Conservation (phyloP, 2,888 invertebrate genomes). For the Spilarctia lutea region DNA sequence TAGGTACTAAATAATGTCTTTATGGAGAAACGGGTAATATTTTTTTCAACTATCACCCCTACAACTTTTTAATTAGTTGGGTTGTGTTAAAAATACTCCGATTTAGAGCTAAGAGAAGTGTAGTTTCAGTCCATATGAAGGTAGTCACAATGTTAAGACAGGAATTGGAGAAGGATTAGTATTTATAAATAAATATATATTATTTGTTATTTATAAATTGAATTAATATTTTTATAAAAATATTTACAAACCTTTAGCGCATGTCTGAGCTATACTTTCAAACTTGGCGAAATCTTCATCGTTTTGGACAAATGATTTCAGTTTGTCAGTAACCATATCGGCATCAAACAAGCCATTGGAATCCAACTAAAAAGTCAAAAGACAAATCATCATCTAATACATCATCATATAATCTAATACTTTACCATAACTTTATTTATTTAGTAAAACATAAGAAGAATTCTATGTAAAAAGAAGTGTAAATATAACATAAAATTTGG, state of each 20-base stretch:
- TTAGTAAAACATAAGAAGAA: too few relatives aligned
- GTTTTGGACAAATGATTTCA: conserved; percentile 31
- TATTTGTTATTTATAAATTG: not conserved
- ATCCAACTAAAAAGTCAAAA: conserved; percentile 39
- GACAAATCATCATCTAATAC: not conserved
- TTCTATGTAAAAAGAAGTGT: too few relatives aligned
- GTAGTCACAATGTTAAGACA: not conserved
- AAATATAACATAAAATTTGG: too few relatives aligned
- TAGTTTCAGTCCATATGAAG: too few relatives aligned
- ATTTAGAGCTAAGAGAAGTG: not conserved
- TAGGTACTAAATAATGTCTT: too few relatives aligned
- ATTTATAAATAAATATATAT: not conserved
- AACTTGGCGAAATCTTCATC: conserved; percentile 43
- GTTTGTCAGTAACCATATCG: conserved; percentile 23
- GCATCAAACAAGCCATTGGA: conserved; percentile 39
- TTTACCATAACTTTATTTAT: too few relatives aligned
- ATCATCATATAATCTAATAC: too few relatives aligned
- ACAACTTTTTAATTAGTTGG: not conserved
- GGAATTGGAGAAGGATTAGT: too few relatives aligned
- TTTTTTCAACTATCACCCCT: too few relatives aligned
- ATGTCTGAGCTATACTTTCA: conserved; percentile 34
- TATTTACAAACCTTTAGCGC: conserved; percentile 43
- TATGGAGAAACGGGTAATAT: too few relatives aligned
- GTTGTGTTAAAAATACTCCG: too few relatives aligned
- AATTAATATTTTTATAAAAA: too few relatives aligned